Evolutionary conservation across 2,113 vertebrate genomes (phyloP), one percentile per base, ranked within the genome.

Genomic region (Apistogramma diplotaenia): DNA sequence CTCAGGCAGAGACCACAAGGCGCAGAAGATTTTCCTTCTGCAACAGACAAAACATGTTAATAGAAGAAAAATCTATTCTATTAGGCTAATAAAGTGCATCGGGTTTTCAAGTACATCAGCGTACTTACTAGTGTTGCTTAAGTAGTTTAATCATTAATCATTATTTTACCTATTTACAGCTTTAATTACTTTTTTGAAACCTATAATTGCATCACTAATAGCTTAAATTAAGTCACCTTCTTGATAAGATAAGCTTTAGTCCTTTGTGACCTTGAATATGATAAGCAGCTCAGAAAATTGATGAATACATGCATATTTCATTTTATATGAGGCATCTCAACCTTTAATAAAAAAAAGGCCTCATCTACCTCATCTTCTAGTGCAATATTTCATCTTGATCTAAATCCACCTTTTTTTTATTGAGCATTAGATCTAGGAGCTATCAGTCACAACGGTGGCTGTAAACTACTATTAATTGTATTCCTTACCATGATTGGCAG

Each of bases 61-160:
- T 78, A 51, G 25, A 83, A n/a, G n/a, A n/a, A n/a, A n/a, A 79
- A 74, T 72, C 62, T 70, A 5, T 70, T 70, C 23, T 19, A 51
- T 3, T 19, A 6, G 23, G n/a, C 31, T 4, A 70, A 23, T 43
- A 58, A 75, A 15, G 82, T 60, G 4, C 10, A 67, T 49, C 21
- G 7, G 11, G 71, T 2, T 58, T 61, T 74, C 2, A 27, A 2
- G 5, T 9, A 18, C 5, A 18, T 25, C 8, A 25, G 1, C 21
- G 56, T 23, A 73, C n/a, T 35, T 53, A 37, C n/a, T n/a, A 70
- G 10, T 70, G 12, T 6, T 51, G 29, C 65, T 70, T 51, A 29
- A 31, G 18, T 70, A 25, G 65, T n/a, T 70, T 51, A 70, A 51
- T 51, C 65, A 51, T n/a, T 70, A 70, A 25, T 65, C 37, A 37